Conservation (phyloP, 64 coral and sea anemone genomes). For the Platygyra sinensis region DNA sequence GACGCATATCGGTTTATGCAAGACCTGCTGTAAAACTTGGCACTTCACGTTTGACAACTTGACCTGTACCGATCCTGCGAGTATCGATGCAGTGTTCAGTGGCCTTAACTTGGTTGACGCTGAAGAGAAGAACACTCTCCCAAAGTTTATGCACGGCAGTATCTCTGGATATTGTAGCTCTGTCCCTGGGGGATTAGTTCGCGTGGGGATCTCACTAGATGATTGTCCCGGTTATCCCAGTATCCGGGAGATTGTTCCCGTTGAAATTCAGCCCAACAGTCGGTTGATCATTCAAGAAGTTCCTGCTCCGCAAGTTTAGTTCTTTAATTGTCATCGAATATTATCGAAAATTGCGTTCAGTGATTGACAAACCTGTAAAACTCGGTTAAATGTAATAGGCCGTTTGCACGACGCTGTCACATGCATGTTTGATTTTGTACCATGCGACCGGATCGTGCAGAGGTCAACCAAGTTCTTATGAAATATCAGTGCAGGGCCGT, state of each 20-base stretch:
- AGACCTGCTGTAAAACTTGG: conserved; percentile 78
- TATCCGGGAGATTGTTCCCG: neutral
- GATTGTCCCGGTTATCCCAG: conserved; percentile 54
- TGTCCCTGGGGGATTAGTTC: conserved; percentile 58
- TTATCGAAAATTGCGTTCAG: neutral
- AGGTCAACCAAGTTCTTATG: too few species aligned
- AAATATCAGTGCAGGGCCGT: too few species aligned
- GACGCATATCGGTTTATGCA: conserved; percentile 72
- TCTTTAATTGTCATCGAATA: neutral
- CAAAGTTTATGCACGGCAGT: conserved; percentile 67
- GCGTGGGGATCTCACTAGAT: conserved; percentile 52
- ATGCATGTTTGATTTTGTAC: too few species aligned
- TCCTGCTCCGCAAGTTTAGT: conserved; percentile 4
- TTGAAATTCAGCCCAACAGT: conserved; percentile 53
- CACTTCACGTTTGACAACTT: conserved; percentile 80
- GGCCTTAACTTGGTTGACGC: conserved; percentile 50
- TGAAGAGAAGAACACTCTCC: conserved; percentile 63
- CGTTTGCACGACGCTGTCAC: too few species aligned
- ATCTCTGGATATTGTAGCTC: conserved; percentile 82
- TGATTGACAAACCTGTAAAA: too few species aligned
- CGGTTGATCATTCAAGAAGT: conserved; percentile 84
- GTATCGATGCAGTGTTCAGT: conserved; percentile 65
- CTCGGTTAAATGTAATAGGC: too few species aligned
- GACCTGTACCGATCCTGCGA: conserved; percentile 68
- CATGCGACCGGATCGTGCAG: too few species aligned